Evolutionary conservation across 2,113 vertebrate species (phyloP).

Genomic region (Gorsachius goisagi): DNA sequence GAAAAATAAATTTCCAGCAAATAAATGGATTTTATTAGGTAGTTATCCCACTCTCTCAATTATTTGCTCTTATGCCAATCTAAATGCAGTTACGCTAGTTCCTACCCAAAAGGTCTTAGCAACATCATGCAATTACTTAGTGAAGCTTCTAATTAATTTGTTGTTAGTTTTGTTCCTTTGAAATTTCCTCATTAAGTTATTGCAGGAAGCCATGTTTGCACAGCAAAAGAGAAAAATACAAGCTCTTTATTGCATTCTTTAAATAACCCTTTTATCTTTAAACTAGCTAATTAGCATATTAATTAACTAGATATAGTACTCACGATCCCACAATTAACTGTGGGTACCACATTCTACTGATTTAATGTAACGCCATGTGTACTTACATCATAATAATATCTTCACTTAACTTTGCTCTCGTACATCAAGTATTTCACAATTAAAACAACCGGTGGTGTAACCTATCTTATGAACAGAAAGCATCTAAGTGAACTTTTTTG

Average conservation of each 20-base stretch:
- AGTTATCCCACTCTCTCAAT: not conserved
- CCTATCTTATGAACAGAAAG: accelerated
- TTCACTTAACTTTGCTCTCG: not conserved
- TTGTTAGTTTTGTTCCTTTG: slow-evolving; percentile 35
- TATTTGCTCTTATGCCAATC: not conserved
- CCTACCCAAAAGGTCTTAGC: not conserved
- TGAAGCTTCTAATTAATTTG: slow-evolving; percentile 22
- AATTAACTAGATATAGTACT: slow-evolving; percentile 1
- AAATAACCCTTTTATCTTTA: slow-evolving; percentile 34
- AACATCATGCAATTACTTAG: slow-evolving; percentile 38
- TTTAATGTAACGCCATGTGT: not conserved
- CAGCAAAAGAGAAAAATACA: slow-evolving; percentile 32
- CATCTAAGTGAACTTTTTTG: not conserved
- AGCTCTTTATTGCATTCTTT: slow-evolving; percentile 16
- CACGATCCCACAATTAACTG: not conserved
- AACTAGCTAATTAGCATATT: slow-evolving; percentile 46
- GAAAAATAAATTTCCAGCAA: not conserved
- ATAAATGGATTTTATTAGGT: not conserved
- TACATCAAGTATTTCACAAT: not conserved
- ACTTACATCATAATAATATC: not conserved
- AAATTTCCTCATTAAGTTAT: slow-evolving; percentile 51
- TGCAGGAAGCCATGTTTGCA: slow-evolving; percentile 26
- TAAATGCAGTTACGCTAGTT: not conserved
- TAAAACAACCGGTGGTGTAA: not conserved
- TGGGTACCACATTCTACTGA: not conserved